These are phyloP conservation scores for Tragelaphus buxtoni DNA, from an alignment of 2,113 vertebrate genomes.

Conservation along the genomic window DNA sequence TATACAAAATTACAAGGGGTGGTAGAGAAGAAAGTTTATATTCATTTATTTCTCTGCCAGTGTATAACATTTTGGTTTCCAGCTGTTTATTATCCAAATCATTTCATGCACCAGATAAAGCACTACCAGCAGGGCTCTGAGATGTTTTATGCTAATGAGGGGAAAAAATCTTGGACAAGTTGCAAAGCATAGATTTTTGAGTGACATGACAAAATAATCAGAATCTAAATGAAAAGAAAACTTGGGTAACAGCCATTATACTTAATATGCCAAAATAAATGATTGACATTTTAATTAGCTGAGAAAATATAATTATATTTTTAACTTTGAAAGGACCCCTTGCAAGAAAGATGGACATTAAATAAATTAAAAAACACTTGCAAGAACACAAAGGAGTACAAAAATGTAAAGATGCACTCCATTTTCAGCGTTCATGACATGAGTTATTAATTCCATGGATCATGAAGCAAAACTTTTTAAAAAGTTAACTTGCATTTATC, in stretches of 20 bases:
- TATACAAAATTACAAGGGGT: constrained; percentile 31
- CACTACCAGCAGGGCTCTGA: constrained; percentile 48
- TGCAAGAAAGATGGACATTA: constrained; percentile 39
- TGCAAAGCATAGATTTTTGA: constrained; percentile 69
- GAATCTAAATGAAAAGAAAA: constrained; percentile 60
- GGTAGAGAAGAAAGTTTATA: constrained; percentile 42
- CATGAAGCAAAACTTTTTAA: constrained; percentile 73
- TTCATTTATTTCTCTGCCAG: constrained; percentile 52
- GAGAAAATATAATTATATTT: constrained; percentile 67
- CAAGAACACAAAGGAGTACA: constrained; percentile 26
- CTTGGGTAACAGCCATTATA: constrained; percentile 55
- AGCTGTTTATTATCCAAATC: constrained; percentile 52
- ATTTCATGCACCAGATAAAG: constrained; percentile 21
- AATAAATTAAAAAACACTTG: constrained; percentile 31
- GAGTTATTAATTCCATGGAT: constrained; percentile 64
- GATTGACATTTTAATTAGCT: constrained; percentile 71
- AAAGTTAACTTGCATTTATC: constrained; percentile 73
- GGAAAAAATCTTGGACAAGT: constrained; percentile 55
- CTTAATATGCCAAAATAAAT: constrained; percentile 61
- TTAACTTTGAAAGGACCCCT: constrained; percentile 46
- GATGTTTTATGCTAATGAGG: constrained; percentile 67
- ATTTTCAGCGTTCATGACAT: constrained; percentile 53
- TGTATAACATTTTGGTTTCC: constrained; percentile 50
- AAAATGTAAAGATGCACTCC: constrained; percentile 53
- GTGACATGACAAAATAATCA: constrained; percentile 58